Conservation (phyloP, 2,888 invertebrate species). For the Chymomyza amoena region DNA sequence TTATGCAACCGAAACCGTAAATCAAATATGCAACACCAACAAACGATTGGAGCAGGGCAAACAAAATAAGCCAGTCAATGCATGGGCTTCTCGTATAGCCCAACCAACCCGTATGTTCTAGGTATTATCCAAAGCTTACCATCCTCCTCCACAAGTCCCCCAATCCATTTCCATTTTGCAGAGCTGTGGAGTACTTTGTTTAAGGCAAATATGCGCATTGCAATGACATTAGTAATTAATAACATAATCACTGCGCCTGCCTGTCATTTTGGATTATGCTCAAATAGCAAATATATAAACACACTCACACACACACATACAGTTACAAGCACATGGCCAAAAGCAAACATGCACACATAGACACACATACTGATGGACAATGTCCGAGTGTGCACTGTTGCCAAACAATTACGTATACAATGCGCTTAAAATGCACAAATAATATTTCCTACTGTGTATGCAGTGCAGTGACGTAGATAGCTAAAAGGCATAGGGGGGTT, state of each 20-base stretch:
- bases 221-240: conserved; percentile 70
- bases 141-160: not conserved
- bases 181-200: conserved; percentile 51
- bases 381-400: not conserved
- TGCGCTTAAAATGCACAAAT: conserved; percentile 57
- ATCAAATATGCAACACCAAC: conserved; percentile 49
- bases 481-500: too few relatives aligned
- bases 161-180: not conserved
- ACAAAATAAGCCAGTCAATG: conserved; percentile 36
- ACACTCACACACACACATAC: conserved; percentile 9
- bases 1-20: conserved; percentile 48
- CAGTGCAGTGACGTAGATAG: not conserved
- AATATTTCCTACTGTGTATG: not conserved
- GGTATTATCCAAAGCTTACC: not conserved
- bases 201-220: conserved; percentile 59
- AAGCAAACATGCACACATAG: conserved; percentile 3
- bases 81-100: not conserved
- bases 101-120: not conserved
- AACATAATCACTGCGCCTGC: conserved; percentile 63
- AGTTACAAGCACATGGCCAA: not conserved
- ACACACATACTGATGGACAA: conserved; percentile 1
- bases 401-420: not conserved
- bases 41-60: conserved; percentile 36
- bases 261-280: conserved; percentile 37
- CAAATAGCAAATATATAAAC: not conserved